A percentile compares a stretch with the other conserved stretches of the same genome.
Conservation (phyloP, 2,888 invertebrate species). For the Itoplectis maculator region DNA sequence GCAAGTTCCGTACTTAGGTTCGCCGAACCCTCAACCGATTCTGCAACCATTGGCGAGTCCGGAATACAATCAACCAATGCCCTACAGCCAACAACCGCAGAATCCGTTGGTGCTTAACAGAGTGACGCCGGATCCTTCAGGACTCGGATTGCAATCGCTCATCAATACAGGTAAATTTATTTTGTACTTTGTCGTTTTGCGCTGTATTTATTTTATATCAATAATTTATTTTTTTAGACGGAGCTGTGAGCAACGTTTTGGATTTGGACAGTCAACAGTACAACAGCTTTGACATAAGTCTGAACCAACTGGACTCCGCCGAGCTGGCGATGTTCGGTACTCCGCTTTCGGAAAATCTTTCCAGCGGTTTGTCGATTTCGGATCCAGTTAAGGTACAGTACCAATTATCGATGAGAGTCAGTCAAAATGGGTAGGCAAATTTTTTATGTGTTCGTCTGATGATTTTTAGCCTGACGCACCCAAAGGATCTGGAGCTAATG, state of each 20-base stretch:
- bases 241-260: conserved; percentile 78
- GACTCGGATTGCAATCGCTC: conserved; percentile 65
- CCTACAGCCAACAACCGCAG: conserved; percentile 64
- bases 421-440: neutral
- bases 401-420: neutral
- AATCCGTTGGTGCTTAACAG: conserved; percentile 69
- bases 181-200: no score
- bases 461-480: conserved; percentile 66
- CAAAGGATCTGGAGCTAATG: conserved; percentile 64
- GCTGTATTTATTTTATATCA: neutral
- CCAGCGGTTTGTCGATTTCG: conserved; percentile 85
- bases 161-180: conserved; percentile 69
- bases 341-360: conserved; percentile 85
- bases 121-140: conserved; percentile 66
- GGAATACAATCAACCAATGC: conserved; percentile 63
- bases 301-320: conserved; percentile 83
- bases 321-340: conserved; percentile 83
- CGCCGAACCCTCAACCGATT: conserved; percentile 54
- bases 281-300: conserved; percentile 79
- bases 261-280: conserved; percentile 80
- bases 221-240: conserved; percentile 28
- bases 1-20: conserved; percentile 47
- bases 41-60: conserved; percentile 57
- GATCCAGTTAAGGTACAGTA: conserved; percentile 78
- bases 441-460: neutral